A percentile compares a stretch with the other conserved stretches of the same genome.
These are phyloP conservation scores for Osedax frankpressi DNA, from an alignment of 2,888 invertebrate genomes.

Conservation along the genomic window DNA sequence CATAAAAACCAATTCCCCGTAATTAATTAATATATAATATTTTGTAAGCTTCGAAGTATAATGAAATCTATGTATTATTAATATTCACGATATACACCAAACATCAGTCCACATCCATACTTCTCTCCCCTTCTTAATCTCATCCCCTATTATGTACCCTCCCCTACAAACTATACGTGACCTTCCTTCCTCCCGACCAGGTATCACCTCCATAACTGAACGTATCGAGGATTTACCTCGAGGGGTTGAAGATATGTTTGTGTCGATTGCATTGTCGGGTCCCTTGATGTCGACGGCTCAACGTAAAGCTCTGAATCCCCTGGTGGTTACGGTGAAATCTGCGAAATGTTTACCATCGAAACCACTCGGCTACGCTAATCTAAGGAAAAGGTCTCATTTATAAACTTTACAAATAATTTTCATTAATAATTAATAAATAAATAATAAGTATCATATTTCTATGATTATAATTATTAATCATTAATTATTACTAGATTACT, in stretches of 20 bases:
- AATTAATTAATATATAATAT: no score
- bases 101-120: no score
- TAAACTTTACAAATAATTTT: neutral
- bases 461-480: neutral
- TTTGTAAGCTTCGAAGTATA: no score
- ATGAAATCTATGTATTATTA: no score
- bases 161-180: no score
- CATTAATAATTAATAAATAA: neutral
- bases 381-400: constrained; percentile 33
- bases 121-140: neutral
- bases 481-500: neutral
- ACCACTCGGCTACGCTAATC: constrained; percentile 34
- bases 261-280: constrained; percentile 35
- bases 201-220: constrained; percentile 34
- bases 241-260: constrained; percentile 39
- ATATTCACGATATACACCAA: no score
- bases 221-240: constrained; percentile 35
- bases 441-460: neutral
- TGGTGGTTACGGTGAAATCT: constrained; percentile 39
- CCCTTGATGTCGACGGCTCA: constrained; percentile 37
- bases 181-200: constrained; percentile 25
- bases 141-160: neutral
- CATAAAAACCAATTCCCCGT: no score
- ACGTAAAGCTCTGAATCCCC: constrained; percentile 38
- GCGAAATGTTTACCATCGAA: constrained; percentile 37